Percentiles rank a stretch among this genome's conserved stretches.
These are phyloP conservation scores for Meda fulgida DNA, from an alignment of 2,797 vertebrate genomes.

Conservation along the genomic window DNA sequence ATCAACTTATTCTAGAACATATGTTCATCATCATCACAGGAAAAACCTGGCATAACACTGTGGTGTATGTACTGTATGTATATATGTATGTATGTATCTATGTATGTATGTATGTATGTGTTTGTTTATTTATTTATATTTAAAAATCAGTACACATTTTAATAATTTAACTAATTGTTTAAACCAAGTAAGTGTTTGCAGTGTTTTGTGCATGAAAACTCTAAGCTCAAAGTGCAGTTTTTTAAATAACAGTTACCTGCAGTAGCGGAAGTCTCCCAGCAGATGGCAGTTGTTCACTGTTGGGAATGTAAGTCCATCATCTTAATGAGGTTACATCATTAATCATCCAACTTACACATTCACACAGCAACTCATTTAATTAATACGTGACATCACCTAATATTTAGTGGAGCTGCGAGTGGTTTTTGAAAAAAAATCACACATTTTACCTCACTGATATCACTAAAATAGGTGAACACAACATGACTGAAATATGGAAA, in stretches of 20 bases:
- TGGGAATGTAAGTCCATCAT: constrained; percentile 53
- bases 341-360: constrained; percentile 45
- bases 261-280: constrained; percentile 65
- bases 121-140: no score
- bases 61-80: no score
- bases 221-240: not conserved
- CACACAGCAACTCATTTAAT: constrained; percentile 31
- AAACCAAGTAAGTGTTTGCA: not conserved
- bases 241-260: constrained; percentile 40
- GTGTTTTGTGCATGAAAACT: not conserved
- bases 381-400: constrained; percentile 19
- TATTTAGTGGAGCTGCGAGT: not conserved
- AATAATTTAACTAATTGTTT: not conserved
- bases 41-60: not conserved
- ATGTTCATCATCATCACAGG: not conserved
- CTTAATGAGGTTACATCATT: constrained; percentile 59
- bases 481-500: no score
- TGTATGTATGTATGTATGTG: no score
- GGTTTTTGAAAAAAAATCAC: not conserved
- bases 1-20: not conserved
- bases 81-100: no score
- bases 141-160: not conserved
- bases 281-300: constrained; percentile 76
- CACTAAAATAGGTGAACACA: not conserved
- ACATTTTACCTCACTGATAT: not conserved